These are phyloP conservation scores for Pseudochirops corinnae DNA, from an alignment of 2,797 vertebrate species.

Conservation along the genomic window DNA sequence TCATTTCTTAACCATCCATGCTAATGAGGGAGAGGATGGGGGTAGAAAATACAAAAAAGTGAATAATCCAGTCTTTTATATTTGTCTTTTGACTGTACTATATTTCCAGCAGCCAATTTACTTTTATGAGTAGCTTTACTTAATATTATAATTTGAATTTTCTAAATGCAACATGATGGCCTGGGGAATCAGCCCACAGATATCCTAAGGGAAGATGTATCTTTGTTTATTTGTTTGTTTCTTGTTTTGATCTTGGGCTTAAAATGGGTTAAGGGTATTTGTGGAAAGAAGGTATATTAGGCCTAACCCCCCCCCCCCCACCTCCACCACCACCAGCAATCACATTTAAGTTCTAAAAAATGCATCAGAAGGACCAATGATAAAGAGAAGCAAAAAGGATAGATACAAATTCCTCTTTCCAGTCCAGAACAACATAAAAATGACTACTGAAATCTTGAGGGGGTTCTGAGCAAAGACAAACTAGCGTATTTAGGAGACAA, in stretches of 20 bases:
- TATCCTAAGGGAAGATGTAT: conserved; percentile 2
- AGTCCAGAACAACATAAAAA: neutral
- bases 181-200: conserved; percentile 21
- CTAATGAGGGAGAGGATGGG: neutral
- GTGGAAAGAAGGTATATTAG: neutral
- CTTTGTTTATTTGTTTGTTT: conserved; percentile 21
- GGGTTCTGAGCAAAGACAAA: neutral
- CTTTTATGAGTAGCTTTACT: conserved; percentile 24
- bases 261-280: neutral
- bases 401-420: neutral
- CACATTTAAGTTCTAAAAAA: neutral
- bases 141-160: conserved; percentile 46
- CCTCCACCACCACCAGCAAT: too few species aligned
- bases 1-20: conserved; percentile 34
- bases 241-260: neutral
- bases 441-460: neutral
- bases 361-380: neutral
- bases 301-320: neutral
- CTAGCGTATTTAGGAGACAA: neutral
- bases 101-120: conserved; percentile 14
- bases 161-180: neutral
- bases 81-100: neutral
- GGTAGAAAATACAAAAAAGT: neutral
- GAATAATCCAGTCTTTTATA: neutral
- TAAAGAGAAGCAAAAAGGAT: neutral